A percentile compares a stretch with the other conserved stretches of the same genome.
These are phyloP conservation scores for Brachypodius melanocephalos DNA, from an alignment of 2,113 vertebrate species.

Conservation along the genomic window DNA sequence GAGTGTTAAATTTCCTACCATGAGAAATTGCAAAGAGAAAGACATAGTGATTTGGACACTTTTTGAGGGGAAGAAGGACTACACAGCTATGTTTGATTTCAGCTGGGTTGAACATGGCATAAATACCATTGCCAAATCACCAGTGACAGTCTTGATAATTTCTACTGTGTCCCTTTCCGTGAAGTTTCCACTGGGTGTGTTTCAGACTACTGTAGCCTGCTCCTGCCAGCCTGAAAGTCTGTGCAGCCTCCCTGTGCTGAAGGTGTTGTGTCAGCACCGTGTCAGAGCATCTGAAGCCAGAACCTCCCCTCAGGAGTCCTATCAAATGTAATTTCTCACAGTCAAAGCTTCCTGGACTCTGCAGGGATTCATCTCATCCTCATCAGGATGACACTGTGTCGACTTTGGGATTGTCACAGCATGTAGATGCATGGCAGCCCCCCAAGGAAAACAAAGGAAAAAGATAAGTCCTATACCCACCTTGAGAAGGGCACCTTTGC, in stretches of 20 bases:
- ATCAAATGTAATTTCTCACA: slow-evolving; percentile 23
- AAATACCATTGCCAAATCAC: background rate
- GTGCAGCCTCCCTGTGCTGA: background rate
- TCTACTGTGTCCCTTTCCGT: background rate
- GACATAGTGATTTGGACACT: background rate
- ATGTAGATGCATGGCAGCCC: background rate
- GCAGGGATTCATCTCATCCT: slow-evolving; percentile 13
- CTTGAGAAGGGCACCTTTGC: background rate
- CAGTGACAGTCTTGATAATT: background rate
- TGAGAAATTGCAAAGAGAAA: background rate
- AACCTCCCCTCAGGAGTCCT: slow-evolving; percentile 1
- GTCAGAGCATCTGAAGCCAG: background rate
- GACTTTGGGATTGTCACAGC: slow-evolving; percentile 5
- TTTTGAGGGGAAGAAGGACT: background rate
- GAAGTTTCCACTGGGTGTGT: background rate
- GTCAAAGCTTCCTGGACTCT: slow-evolving; percentile 9
- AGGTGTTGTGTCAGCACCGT: background rate
- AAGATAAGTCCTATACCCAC: background rate
- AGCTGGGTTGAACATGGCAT: background rate
- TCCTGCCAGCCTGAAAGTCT: background rate
- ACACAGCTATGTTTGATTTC: background rate
- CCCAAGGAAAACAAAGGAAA: background rate
- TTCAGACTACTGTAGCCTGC: background rate
- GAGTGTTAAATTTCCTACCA: background rate
- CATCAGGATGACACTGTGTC: slow-evolving; percentile 31